Conservation (phyloP, 1,140 invertebrate genomes). For the Drosophila watanabei region DNA sequence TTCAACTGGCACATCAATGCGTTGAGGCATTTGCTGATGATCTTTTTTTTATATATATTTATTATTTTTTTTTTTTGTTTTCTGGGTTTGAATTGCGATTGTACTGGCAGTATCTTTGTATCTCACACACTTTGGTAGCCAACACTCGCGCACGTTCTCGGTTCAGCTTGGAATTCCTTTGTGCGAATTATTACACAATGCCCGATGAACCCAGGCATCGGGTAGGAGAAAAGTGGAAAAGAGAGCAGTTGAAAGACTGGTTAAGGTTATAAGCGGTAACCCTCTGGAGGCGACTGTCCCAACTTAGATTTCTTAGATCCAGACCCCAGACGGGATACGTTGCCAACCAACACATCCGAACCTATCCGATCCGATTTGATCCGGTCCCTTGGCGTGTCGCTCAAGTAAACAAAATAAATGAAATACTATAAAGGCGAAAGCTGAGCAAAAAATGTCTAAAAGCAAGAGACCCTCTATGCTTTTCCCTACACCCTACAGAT, state of each 20-base stretch:
- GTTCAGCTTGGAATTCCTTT: conserved; percentile 62
- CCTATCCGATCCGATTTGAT: conserved; percentile 14
- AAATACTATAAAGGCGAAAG: conserved; percentile 61
- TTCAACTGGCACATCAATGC: conserved; percentile 62
- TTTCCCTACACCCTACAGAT: conserved; percentile 12
- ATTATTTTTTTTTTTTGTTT: not conserved
- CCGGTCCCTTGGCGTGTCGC: conserved; percentile 52
- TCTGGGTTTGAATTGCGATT: conserved; percentile 21
- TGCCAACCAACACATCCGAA: conserved; percentile 3
- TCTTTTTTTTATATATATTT: conserved; percentile 5
- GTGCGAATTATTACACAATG: conserved; percentile 74
- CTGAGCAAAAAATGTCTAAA: conserved; percentile 62
- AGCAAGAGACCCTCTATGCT: conserved; percentile 55
- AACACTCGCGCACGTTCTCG: conserved; percentile 68
- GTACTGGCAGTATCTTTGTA: conserved; percentile 47
- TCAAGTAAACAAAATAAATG: conserved; percentile 75
- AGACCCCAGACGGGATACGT: conserved; percentile 11
- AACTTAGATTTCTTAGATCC: conserved; percentile 27
- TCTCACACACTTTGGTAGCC: conserved; percentile 65
- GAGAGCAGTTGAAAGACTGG: conserved; percentile 41
- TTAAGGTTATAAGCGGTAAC: conserved; percentile 45
- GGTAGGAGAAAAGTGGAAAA: conserved; percentile 6
- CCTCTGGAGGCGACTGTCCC: conserved; percentile 51
- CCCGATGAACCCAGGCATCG: conserved; percentile 28
- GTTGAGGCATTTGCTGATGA: conserved; percentile 56